phyloP scores from a whole-genome alignment of 1,140 invertebrate genomes.

The Zaprionus davidi region DNA sequence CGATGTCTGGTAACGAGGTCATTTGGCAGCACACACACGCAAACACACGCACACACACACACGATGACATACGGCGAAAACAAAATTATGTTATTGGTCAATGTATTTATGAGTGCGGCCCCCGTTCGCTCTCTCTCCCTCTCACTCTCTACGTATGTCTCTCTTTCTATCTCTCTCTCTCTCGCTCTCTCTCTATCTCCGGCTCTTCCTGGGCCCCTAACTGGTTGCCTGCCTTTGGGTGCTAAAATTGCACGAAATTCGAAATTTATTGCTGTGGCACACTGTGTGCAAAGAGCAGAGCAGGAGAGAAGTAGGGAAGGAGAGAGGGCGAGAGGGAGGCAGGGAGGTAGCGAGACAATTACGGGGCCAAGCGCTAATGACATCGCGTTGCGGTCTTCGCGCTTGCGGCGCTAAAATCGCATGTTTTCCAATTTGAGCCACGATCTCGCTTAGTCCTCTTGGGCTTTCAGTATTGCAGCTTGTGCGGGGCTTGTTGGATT shows the following conservation, averaged over 20 bases:
- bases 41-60: constrained; percentile 35
- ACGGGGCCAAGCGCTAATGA: constrained; percentile 61
- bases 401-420: background rate
- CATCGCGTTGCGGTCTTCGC: constrained; percentile 53
- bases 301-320: background rate
- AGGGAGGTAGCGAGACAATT: constrained; percentile 11
- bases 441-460: background rate
- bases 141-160: background rate
- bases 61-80: constrained; percentile 30
- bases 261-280: constrained; percentile 63
- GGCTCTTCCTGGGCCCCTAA: background rate
- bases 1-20: constrained; percentile 21
- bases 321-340: constrained; percentile 11
- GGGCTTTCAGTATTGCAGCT: background rate
- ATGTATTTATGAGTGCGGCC: constrained; percentile 72
- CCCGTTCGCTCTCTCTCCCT: background rate
- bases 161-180: background rate
- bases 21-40: constrained; percentile 39
- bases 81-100: constrained; percentile 80
- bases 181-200: background rate
- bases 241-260: constrained; percentile 72
- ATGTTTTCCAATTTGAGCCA: constrained; percentile 19
- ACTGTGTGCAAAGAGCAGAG: background rate
- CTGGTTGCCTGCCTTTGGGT: constrained; percentile 26
- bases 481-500: background rate